Conservation (phyloP, 2,888 invertebrate species). For the Diplazon laetatorius region DNA sequence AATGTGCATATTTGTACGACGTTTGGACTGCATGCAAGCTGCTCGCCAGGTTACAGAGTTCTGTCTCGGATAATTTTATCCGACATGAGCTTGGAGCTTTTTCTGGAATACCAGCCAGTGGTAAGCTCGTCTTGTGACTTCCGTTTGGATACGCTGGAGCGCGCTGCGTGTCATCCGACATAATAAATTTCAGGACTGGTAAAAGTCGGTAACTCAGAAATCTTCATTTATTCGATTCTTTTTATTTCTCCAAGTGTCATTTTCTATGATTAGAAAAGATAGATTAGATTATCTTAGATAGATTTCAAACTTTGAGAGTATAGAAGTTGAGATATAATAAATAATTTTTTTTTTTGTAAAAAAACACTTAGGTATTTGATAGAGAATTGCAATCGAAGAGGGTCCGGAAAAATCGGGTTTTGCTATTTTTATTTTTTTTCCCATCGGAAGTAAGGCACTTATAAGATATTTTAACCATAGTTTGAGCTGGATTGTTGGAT, state of each 20-base stretch:
- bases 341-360: too few relatives aligned
- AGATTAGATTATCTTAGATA: too few relatives aligned
- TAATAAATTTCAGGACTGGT: not conserved
- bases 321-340: too few relatives aligned
- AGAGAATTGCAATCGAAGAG: too few relatives aligned
- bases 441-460: too few relatives aligned
- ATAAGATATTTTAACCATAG: too few relatives aligned
- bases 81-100: not conserved
- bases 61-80: not conserved
- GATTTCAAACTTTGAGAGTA: too few relatives aligned
- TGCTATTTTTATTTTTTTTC: too few relatives aligned
- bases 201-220: not conserved
- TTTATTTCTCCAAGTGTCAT: not conserved
- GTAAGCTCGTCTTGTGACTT: not conserved
- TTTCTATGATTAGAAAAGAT: too few relatives aligned
- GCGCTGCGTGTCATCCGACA: constrained; percentile 1
- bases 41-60: not conserved
- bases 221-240: not conserved
- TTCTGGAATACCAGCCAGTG: not conserved
- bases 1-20: not conserved
- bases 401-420: too few relatives aligned
- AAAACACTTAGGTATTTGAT: too few relatives aligned
- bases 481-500: too few relatives aligned
- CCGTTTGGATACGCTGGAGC: not conserved
- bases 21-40: constrained; percentile 1